Evolutionary conservation across 2,888 invertebrate genomes (phyloP), one percentile per base, ranked within the genome.

Genomic region (Eupithecia abbreviata): DNA sequence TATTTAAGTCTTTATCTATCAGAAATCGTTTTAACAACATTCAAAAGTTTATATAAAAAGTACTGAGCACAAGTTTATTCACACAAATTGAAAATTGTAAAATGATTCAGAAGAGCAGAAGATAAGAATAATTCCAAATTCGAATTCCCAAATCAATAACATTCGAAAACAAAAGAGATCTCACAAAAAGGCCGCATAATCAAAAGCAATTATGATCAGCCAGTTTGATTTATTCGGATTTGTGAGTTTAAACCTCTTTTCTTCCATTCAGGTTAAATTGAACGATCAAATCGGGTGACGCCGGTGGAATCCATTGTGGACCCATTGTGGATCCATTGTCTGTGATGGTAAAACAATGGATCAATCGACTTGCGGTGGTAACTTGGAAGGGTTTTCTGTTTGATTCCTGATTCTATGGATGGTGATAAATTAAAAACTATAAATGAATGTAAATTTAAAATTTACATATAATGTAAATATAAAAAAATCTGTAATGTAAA

Each of bases 201-300:
- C 79, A 77, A 81, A 85, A 85, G 87, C 90, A 91, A 92, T 92
- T 91, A 91, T 90, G 89, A 90, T 87, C 89, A 88, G 86, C 83
- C 84, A 83, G 85, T 88, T 88, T 93, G 93, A 93, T 93, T 94
- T 93, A 93, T 93, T 85, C 82, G 88, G 87, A 89, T 89, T 90
- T 90, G 87, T 81, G 89, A 88, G 85, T 90, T 85, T 90, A 92
- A 92, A 92, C 92, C 93, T 93, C 93, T 92, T 93, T 93, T 92
- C 91, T 90, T 88, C 89, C 85, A 90, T 92, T 93, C 89, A 87
- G 85, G 90, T 89, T 91, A 90, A 93, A 93, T 93, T 92, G 93
- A 90, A 92, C 89, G 93, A 92, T 91, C 89, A 92, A 91, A 92
- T 91, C 91, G 89, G 74, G 18, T 74, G 77, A 72, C 69, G 78